Evolutionary conservation across 2,888 invertebrate genomes (phyloP), one percentile per base, ranked within the genome.

Genomic region (Lepidochrysops patricia): DNA sequence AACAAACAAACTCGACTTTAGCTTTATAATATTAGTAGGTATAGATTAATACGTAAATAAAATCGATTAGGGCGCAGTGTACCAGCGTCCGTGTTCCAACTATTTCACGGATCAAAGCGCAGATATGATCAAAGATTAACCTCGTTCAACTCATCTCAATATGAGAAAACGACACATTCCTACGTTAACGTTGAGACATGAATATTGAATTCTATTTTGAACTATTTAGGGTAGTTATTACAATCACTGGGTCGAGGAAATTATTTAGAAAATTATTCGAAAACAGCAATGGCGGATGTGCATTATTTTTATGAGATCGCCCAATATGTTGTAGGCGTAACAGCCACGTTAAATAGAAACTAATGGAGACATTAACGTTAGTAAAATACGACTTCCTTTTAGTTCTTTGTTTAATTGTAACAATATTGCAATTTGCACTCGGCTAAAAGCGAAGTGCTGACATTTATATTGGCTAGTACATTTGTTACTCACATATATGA

Each of bases 31-130:
- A n/a, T n/a, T n/a, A n/a, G n/a, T n/a, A n/a, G n/a, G n/a, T n/a
- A n/a, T n/a, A n/a, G n/a, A n/a, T n/a, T n/a, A n/a, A n/a, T n/a
- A n/a, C n/a, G n/a, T n/a, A n/a, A n/a, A n/a, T n/a, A n/a, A n/a
- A n/a, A n/a, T n/a, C n/a, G n/a, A n/a, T n/a, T n/a, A n/a, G n/a
- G n/a, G n/a, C n/a, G n/a, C n/a, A n/a, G n/a, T 29, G 29, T 29
- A 29, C 4, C 29, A 29, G 29, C 29, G 29, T 29, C 4, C 23
- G 23, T 48, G 48, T 48, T 13, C 43, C 48, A 48, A 23, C 12
- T 49, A 50, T 50, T 50, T 50, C 6, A 50, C 26, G 50, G 25
- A 50, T 26, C 26, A 50, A 50, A 50, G 26, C 50, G 26, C 26
- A 19, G 19, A 43, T 43, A 19, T 43, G 43, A 43, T 43, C 43